Base-by-base conservation (phyloP, 2,888 invertebrate species). In the Spicauda simplicius region DNA sequence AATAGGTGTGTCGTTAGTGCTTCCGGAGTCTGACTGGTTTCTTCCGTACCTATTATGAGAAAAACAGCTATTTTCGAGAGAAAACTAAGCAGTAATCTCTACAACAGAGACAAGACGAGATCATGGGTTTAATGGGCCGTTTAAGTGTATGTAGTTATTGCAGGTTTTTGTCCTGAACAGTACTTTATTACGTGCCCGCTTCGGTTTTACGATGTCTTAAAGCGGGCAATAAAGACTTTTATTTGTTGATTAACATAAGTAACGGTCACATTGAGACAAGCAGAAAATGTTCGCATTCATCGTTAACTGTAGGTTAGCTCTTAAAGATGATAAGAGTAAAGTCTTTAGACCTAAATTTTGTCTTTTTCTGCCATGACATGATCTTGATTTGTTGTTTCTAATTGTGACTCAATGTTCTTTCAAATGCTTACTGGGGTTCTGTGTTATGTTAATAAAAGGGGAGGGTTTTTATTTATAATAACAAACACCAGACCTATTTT, bases 191-290 rank as follows among this genome's bases (percentile, higher is more conserved):
- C 60, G 48, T 16, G 65, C 65, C 48, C 66, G 55, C 48, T 60
- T 60, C 60, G 55, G 65, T 60, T 66, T 66, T 55, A 66, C 66
- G 66, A 60, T 60, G 60, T 48, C 60, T 55, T 65, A 48, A 66
- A 66, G 55, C 66, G 55, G 60, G 54, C 16, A 59, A 60, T 66
- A 66, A 66, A 66, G 65, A 54, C 54, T 54, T 53, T 66, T 66
- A 66, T 66, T 66, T 25, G 54, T n/a, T 55, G 59, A 66, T 66
- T 60, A 60, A 66, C 65, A 66, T 66, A 60, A 60, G 53, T 59
- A 20, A 60, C 48, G 55, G 33, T 33, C n/a, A 60, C 54, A 59
- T 65, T 59, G 37, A 53, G 37, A 14, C 45, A 14, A 45, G 48
- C 20, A 20, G 52, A 53, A 20, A 53, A 53, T 53, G 52, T 53